Evolutionary conservation across 2,797 vertebrate genomes (phyloP).

Genomic region (Lepilemur ruficaudatus): DNA sequence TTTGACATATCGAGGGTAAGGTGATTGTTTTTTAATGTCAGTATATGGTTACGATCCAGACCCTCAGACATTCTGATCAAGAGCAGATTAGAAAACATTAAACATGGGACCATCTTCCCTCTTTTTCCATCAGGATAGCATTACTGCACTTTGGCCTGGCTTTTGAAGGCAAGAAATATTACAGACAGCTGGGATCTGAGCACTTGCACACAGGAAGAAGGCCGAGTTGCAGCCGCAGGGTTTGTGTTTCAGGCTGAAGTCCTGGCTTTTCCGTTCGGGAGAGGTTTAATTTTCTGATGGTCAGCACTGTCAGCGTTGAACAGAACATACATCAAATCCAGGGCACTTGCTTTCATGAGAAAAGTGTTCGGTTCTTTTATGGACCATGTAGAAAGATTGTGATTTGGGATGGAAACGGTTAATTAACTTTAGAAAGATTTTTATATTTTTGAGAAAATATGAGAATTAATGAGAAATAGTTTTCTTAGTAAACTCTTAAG

Average conservation of each 20-base stretch:
- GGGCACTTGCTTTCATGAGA: constrained; percentile 33
- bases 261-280: constrained; percentile 27
- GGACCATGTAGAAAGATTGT: not conserved
- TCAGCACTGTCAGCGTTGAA: not conserved
- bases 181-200: not conserved
- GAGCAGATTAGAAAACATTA: constrained; percentile 56
- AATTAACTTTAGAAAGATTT: not conserved
- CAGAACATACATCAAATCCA: not conserved
- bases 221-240: constrained; percentile 7
- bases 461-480: not conserved
- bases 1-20: constrained; percentile 41
- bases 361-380: not conserved
- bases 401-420: not conserved
- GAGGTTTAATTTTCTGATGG: constrained; percentile 34
- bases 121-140: constrained; percentile 4
- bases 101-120: constrained; percentile 48
- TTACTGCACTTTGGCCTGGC: constrained; percentile 45
- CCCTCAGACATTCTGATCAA: constrained; percentile 46
- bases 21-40: constrained; percentile 59
- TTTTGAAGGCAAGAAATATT: constrained; percentile 49
- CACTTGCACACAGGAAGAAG: constrained; percentile 5
- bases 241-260: constrained; percentile 41
- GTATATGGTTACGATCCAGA: constrained; percentile 50
- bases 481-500: constrained; percentile 7
- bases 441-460: not conserved